Conservation (phyloP, 64 coral and sea anemone species). For the Dendronephthya gigantea region DNA sequence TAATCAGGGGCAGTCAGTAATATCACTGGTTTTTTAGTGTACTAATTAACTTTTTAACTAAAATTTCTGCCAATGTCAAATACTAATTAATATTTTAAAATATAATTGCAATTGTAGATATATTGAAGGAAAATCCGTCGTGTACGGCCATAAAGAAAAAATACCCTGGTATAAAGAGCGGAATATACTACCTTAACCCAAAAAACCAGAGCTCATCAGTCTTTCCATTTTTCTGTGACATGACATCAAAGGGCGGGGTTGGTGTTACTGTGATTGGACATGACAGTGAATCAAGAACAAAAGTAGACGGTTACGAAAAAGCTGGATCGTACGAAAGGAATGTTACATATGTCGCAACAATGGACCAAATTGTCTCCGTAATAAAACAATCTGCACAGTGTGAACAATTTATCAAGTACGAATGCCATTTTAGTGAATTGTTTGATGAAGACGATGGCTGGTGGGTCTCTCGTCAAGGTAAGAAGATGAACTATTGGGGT, state of each 20-base stretch:
- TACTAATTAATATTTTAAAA: no score
- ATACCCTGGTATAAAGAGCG: not conserved
- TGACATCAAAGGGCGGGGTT: not conserved
- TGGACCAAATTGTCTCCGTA: not conserved
- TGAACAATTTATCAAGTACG: conserved; percentile 26
- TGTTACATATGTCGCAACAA: not conserved
- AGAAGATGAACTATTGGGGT: conserved; percentile 27
- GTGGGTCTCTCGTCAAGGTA: conserved; percentile 22
- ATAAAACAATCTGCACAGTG: not conserved
- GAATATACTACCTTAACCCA: not conserved
- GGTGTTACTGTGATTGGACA: conserved; percentile 4
- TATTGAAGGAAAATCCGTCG: no score
- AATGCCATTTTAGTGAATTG: not conserved
- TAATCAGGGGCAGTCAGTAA: no score
- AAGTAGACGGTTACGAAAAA: not conserved
- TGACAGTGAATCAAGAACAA: not conserved
- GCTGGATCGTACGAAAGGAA: not conserved
- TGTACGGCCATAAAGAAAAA: not conserved
- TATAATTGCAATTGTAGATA: no score
- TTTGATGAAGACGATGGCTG: not conserved
- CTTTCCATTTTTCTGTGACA: not conserved
- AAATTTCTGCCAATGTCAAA: no score
- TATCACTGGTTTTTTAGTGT: no score
- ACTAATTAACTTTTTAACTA: no score
- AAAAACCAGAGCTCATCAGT: not conserved